A percentile compares a stretch with the other conserved stretches of the same genome.
phyloP scores from a whole-genome alignment of 1,140 invertebrate species.

The Diuraphis noxia region DNA sequence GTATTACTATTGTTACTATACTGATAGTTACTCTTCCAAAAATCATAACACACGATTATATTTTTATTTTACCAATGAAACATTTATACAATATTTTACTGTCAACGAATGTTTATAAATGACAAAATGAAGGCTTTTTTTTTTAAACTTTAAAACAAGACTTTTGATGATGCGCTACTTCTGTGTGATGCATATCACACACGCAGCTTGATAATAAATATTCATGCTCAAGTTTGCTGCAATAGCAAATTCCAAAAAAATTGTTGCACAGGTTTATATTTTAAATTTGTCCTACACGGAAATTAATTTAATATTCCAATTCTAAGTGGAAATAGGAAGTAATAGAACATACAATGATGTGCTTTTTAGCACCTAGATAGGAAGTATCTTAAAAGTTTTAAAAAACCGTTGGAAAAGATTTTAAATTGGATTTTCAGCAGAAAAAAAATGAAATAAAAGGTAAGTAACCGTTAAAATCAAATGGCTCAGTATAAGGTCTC shows the following conservation, averaged over 20 bases:
- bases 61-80: background rate
- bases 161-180: background rate
- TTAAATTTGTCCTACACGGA: background rate
- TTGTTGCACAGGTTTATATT: background rate
- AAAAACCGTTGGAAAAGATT: background rate
- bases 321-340: background rate
- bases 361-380: background rate
- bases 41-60: background rate
- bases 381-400: background rate
- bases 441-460: background rate
- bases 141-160: background rate
- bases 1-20: too few relatives aligned
- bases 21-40: background rate
- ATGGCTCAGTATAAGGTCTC: background rate
- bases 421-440: background rate
- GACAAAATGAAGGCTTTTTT: background rate
- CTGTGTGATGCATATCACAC: background rate
- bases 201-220: background rate
- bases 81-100: background rate
- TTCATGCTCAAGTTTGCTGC: background rate
- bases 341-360: background rate
- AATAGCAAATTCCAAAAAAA: background rate
- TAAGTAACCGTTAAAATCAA: background rate
- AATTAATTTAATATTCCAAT: background rate
- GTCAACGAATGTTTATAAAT: background rate